Evolutionary conservation across 2,113 vertebrate genomes (phyloP).

Genomic region (Gavia stellata): DNA sequence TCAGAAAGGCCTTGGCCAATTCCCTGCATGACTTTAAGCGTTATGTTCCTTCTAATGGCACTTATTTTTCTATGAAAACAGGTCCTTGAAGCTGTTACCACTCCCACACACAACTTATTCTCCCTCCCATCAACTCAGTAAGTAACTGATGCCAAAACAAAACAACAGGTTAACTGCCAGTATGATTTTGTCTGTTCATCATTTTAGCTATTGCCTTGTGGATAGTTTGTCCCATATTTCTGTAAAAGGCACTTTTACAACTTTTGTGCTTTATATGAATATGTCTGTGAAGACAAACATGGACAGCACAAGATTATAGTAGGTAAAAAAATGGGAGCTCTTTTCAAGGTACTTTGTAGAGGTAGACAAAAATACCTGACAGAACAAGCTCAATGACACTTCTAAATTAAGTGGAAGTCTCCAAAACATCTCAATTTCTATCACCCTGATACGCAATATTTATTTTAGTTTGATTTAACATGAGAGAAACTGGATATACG

Average conservation of each 20-base stretch:
- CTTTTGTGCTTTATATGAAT: not conserved
- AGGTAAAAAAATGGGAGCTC: not conserved
- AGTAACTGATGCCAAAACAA: not conserved
- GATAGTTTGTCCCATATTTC: not conserved
- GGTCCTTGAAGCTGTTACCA: not conserved
- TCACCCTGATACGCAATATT: not conserved
- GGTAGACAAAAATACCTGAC: not conserved
- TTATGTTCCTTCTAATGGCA: not conserved
- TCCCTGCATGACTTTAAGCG: not conserved
- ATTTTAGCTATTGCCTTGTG: not conserved
- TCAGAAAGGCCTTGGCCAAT: not conserved
- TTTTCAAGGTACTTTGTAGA: not conserved
- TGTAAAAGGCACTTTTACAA: not conserved
- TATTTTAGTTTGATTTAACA: not conserved
- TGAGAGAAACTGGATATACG: not conserved
- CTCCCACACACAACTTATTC: not conserved
- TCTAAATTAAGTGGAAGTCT: not conserved
- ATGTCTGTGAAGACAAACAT: not conserved
- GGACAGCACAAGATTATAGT: not conserved
- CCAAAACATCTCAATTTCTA: not conserved
- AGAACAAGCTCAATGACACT: not conserved
- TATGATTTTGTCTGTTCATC: not conserved
- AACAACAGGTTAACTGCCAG: not conserved
- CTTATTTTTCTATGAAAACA: not conserved
- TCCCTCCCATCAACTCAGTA: not conserved